Base-by-base conservation (phyloP, 2,113 vertebrate species). In the Platichthys stellatus region DNA sequence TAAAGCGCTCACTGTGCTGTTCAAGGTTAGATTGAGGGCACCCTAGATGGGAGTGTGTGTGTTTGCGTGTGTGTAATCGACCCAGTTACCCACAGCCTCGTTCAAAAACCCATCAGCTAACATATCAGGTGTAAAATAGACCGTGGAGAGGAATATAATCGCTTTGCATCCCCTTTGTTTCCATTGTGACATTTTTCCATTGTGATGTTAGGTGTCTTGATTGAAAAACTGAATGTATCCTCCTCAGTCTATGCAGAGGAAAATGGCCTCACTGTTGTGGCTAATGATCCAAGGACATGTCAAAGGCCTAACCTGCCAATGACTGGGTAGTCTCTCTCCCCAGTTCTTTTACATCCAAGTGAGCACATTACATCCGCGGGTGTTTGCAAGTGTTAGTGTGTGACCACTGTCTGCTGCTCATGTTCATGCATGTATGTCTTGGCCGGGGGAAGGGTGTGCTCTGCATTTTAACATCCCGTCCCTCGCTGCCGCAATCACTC, bases 401-500 rank as follows among this genome's bases (percentile, higher is more conserved):
- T 76, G 77, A 68, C 72, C 18, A 69, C 74, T 74, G 72, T 65
- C 70, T 76, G 72, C 84, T 17, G 75, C 84, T 86, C 69, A 61
- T 87, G 86, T 72, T 86, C 84, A 84, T 71, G 83, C 78, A 81
- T 84, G 82, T 81, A 72, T 76, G 88, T 89, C 82, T 74, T 54
- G 78, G 69, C 80, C 67, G 40, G 81, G 80, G 72, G 75, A 69
- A 73, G 85, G 76, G 62, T 87, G 84, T 83, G 90, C 85, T 88
- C 74, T 87, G 88, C 81, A 89, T 91, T 84, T 87, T 72, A 90
- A 92, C 72, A 65, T 63, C 78, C 59, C 62, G 23, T 80, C 35
- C 53, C 73, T 85, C n/a, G 10, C 64, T 24, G 5, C 38, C 40
- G 58, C 35, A 43, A 72, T 60, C 71, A 68, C 71, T 63, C 59